Percentiles rank a stretch among this genome's conserved stretches.
These are phyloP conservation scores for Dasypolia templi DNA, from an alignment of 2,888 invertebrate species.

Conservation along the genomic window DNA sequence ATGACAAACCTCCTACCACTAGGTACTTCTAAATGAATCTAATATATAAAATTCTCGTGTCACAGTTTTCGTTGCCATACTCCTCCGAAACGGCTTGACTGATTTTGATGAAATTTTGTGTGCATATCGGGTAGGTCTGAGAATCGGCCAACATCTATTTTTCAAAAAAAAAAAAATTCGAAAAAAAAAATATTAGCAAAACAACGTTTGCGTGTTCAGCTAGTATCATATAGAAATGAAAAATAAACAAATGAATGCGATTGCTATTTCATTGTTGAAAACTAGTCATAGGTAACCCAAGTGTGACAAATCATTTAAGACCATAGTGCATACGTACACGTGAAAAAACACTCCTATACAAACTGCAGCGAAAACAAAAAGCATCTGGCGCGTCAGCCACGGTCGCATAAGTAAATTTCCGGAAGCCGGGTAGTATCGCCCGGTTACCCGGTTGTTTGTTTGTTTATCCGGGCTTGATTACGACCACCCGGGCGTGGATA, in stretches of 20 bases:
- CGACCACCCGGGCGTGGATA: conserved; percentile 53
- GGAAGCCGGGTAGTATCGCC: conserved; percentile 47
- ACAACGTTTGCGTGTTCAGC: no score
- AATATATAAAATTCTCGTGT: no score
- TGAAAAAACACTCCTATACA: conserved; percentile 32
- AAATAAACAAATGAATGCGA: background rate
- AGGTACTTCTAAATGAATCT: no score
- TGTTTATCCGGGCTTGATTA: conserved; percentile 69
- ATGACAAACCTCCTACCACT: no score
- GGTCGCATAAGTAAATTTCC: conserved; percentile 66
- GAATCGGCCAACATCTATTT: no score
- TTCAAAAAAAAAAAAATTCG: no score
- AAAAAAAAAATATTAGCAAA: no score
- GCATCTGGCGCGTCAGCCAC: conserved; percentile 37
- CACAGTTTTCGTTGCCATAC: no score
- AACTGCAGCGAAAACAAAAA: conserved; percentile 38
- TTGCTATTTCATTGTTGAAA: background rate
- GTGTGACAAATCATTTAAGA: conserved; percentile 32
- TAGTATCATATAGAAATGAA: background rate
- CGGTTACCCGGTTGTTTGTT: conserved; percentile 57
- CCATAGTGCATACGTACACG: background rate
- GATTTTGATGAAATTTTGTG: no score
- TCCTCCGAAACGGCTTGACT: no score
- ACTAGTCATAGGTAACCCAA: background rate
- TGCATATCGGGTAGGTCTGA: no score